Evolutionary conservation across 2,888 invertebrate species (phyloP).

Genomic region (Malacosoma neustria): DNA sequence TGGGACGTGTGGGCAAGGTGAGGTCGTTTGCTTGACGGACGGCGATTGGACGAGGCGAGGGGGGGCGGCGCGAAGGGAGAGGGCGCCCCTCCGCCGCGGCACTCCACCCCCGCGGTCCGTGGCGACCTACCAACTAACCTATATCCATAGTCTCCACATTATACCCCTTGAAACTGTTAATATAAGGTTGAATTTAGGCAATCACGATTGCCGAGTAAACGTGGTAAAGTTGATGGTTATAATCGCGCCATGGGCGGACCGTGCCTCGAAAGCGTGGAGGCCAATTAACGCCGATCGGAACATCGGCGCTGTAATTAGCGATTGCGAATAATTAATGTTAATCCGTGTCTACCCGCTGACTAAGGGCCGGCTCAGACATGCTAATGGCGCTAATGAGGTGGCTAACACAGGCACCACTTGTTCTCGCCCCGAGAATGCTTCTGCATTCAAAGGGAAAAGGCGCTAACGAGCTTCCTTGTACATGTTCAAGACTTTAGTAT

Average conservation of each 20-base stretch:
- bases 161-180: conserved; percentile 22
- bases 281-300: conserved; percentile 63
- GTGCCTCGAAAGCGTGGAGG: conserved; percentile 51
- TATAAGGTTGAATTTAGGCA: conserved; percentile 34
- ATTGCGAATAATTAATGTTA: conserved; percentile 36
- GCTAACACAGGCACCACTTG: conserved; percentile 3
- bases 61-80: conserved; percentile 56
- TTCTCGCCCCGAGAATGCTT: background rate
- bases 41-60: conserved; percentile 56
- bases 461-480: too few species aligned
- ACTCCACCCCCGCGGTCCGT: conserved; percentile 43
- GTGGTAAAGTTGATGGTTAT: conserved; percentile 53
- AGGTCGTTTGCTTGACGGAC: conserved; percentile 49
- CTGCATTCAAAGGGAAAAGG: too few species aligned
- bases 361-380: background rate
- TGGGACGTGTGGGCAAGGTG: conserved; percentile 68
- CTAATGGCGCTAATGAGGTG: conserved; percentile 16
- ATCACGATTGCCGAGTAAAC: conserved; percentile 22
- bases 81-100: conserved; percentile 43
- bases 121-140: conserved; percentile 45
- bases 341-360: conserved; percentile 16
- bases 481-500: too few species aligned
- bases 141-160: conserved; percentile 23
- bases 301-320: conserved; percentile 44
- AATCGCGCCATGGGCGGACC: conserved; percentile 71